These are phyloP conservation scores for Anthophora plumipes DNA, from an alignment of 2,888 invertebrate genomes.

Conservation along the genomic window DNA sequence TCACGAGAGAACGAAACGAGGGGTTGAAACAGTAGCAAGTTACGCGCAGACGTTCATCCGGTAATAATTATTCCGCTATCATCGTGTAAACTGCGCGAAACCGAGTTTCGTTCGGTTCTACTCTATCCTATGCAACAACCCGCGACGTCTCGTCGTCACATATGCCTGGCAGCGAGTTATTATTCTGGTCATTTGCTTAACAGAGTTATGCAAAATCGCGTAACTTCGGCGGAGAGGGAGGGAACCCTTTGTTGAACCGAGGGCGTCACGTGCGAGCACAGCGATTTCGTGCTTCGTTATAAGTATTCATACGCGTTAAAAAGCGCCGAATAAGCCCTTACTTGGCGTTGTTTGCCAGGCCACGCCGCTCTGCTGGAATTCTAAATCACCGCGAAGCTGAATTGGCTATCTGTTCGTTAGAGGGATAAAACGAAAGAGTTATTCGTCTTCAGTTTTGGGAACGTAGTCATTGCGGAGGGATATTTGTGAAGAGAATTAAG, in stretches of 20 bases:
- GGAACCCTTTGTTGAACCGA: slow-evolving; percentile 50
- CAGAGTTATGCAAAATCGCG: slow-evolving; percentile 72
- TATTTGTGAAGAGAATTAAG: slow-evolving; percentile 2
- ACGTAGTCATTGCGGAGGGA: not conserved
- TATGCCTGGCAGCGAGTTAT: slow-evolving; percentile 71
- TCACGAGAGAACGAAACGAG: no score
- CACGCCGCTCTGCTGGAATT: not conserved
- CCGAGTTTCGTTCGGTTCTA: slow-evolving; percentile 60
- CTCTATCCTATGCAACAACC: slow-evolving; percentile 2
- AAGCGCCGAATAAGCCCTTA: slow-evolving; percentile 28
- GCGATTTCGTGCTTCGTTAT: slow-evolving; percentile 54
- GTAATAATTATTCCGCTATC: slow-evolving; percentile 71
- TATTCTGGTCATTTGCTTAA: slow-evolving; percentile 74
- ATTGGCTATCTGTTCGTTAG: no score
- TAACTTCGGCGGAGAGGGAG: slow-evolving; percentile 40
- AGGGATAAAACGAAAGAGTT: not conserved
- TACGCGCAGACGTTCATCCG: slow-evolving; percentile 46
- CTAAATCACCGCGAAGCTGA: not conserved
- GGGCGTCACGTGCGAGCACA: slow-evolving; percentile 53
- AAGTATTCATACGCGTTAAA: slow-evolving; percentile 61
- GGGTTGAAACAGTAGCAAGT: slow-evolving; percentile 30
- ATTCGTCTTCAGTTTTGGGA: not conserved
- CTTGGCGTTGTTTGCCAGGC: slow-evolving; percentile 23
- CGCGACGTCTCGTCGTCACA: slow-evolving; percentile 56
- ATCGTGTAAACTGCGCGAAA: slow-evolving; percentile 67